Conservation (phyloP, 2,888 invertebrate genomes). For the Zygogramma bicolorata region DNA sequence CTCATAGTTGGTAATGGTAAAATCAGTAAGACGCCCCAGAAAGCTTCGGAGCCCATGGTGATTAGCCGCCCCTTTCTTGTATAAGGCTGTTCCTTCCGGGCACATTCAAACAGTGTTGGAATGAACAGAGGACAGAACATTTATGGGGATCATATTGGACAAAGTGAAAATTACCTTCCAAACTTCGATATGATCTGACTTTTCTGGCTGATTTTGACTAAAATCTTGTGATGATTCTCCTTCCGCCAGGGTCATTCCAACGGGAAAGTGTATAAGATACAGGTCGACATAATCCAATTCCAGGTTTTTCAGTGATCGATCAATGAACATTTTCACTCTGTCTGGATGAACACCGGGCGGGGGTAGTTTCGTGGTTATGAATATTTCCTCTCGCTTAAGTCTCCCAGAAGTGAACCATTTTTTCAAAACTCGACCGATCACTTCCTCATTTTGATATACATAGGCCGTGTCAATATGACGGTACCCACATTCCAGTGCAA, state of each 20-base stretch:
- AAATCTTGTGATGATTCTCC: slow-evolving; percentile 14
- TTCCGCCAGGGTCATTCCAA: slow-evolving; percentile 25
- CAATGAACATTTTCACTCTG: slow-evolving; percentile 49
- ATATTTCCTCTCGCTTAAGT: slow-evolving; percentile 80
- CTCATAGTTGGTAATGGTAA: too few species aligned
- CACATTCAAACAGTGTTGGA: too few species aligned
- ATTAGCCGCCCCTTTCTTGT: too few species aligned
- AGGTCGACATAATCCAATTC: slow-evolving; percentile 55
- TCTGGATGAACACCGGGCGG: slow-evolving; percentile 72
- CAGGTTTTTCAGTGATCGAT: slow-evolving; percentile 50
- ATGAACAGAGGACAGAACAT: too few species aligned
- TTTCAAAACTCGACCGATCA: too few species aligned
- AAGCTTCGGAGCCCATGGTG: too few species aligned
- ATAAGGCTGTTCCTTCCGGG: too few species aligned
- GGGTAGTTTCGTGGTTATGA: slow-evolving; percentile 84
- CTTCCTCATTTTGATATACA: slow-evolving; percentile 80
- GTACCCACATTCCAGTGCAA: too few species aligned
- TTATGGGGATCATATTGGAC: too few species aligned
- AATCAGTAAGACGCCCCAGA: too few species aligned
- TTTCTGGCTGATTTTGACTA: slow-evolving; percentile 57
- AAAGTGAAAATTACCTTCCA: slow-evolving; percentile 52
- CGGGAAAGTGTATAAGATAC: slow-evolving; percentile 53
- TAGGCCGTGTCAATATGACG: too few species aligned
- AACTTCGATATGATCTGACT: slow-evolving; percentile 39
- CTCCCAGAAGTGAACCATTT: slow-evolving; percentile 77